Evolutionary conservation across 2,113 vertebrate genomes (phyloP).

Genomic region (Zosterops borbonicus): DNA sequence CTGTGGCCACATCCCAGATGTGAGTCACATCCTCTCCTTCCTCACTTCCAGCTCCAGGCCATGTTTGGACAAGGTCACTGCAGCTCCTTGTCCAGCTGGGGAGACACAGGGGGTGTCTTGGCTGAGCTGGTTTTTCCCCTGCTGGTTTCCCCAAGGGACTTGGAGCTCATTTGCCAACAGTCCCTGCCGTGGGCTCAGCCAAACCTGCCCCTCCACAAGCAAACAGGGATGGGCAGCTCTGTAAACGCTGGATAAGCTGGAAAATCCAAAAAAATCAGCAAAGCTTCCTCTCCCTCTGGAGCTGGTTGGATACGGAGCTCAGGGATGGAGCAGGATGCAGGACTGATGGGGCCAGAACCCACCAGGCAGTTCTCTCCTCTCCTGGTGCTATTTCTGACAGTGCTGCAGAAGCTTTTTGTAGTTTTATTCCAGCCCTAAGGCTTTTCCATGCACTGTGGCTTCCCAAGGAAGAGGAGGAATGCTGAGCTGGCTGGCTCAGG

Average conservation of each 20-base stretch:
- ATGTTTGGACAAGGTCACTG: neutral
- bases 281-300: neutral
- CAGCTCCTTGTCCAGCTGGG: neutral
- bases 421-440: neutral
- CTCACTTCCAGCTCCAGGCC: neutral
- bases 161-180: neutral
- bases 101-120: neutral
- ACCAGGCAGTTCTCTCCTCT: neutral
- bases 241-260: neutral
- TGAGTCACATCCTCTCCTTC: slow-evolving; percentile 31
- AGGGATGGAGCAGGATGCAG: neutral
- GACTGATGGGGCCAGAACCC: neutral
- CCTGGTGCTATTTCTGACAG: neutral
- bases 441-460: neutral
- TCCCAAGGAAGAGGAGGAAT: neutral
- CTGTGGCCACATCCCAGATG: neutral
- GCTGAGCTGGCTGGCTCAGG: neutral
- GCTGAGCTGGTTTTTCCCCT: neutral
- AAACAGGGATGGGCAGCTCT: neutral
- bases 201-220: neutral
- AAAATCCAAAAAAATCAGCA: neutral
- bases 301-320: rapidly evolving
- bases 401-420: neutral
- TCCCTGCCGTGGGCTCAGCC: neutral
- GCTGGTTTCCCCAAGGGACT: neutral